Evolutionary conservation across 2,797 vertebrate genomes (phyloP).

Genomic region (Rhinella marina): DNA sequence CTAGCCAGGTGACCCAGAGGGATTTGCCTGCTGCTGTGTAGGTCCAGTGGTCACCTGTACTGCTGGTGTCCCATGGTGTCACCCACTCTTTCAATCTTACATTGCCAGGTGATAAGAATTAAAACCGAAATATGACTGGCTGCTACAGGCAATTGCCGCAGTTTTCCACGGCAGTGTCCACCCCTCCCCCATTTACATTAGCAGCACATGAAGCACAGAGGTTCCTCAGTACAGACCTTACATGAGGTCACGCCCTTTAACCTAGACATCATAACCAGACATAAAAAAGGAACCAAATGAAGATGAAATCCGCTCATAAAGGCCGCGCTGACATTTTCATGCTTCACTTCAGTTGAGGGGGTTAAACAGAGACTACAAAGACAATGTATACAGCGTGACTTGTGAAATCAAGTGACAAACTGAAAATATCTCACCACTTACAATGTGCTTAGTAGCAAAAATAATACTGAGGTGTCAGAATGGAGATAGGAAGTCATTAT

Average conservation of each 20-base stretch:
- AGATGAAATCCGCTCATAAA: background rate
- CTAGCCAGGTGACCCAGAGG: too few species aligned
- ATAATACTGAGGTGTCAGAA: conserved; percentile 9
- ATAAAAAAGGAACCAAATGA: background rate
- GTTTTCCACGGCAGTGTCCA: too few species aligned
- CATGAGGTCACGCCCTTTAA: background rate
- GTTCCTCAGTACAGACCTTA: background rate
- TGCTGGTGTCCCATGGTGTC: too few species aligned
- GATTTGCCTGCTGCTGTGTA: too few species aligned
- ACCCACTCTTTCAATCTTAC: too few species aligned
- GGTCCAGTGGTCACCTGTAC: too few species aligned
- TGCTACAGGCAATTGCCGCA: too few species aligned
- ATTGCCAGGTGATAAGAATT: too few species aligned
- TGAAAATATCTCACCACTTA: conserved; percentile 40
- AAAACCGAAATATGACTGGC: too few species aligned
- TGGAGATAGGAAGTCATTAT: background rate
- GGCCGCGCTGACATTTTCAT: background rate
- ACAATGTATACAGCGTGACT: background rate
- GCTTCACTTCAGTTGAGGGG: background rate
- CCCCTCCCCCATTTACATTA: background rate
- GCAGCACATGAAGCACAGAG: background rate
- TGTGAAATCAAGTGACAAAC: conserved; percentile 50
- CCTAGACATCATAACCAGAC: background rate
- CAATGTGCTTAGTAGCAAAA: conserved; percentile 44
- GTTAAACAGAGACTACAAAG: background rate